phyloP scores from a whole-genome alignment of 2,113 vertebrate species.

The Brachyhypopomus gauderio region DNA sequence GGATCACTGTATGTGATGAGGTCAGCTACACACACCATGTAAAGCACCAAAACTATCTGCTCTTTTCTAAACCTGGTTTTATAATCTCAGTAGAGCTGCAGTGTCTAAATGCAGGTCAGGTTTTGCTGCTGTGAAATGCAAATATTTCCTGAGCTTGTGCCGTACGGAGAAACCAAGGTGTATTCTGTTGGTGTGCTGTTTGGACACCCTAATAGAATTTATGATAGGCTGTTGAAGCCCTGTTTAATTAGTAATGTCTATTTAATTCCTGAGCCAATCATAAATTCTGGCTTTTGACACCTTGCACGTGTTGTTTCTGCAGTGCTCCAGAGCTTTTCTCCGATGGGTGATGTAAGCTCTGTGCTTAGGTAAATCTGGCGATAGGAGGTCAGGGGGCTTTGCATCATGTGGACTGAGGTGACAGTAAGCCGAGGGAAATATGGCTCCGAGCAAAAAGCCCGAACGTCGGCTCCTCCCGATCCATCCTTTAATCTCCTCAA shows the following conservation, averaged over 20 bases:
- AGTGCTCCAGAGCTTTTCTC: not conserved
- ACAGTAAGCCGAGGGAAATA: constrained; percentile 44
- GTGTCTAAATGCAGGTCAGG: too few species aligned
- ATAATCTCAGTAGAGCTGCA: too few species aligned
- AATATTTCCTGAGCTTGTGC: too few species aligned
- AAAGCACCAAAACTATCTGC: too few species aligned
- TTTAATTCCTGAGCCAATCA: constrained; percentile 2
- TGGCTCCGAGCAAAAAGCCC: constrained; percentile 47
- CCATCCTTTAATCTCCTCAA: constrained; percentile 71
- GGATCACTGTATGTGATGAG: too few species aligned
- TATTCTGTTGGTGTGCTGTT: too few species aligned
- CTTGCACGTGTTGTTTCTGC: not conserved
- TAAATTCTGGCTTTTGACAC: not conserved
- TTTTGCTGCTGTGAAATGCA: too few species aligned
- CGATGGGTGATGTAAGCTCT: constrained; percentile 22
- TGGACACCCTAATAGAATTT: too few species aligned
- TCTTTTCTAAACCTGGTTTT: too few species aligned
- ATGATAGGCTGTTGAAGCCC: not conserved
- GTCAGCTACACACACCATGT: too few species aligned
- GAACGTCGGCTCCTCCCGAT: constrained; percentile 44
- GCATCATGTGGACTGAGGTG: constrained; percentile 41
- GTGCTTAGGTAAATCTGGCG: constrained; percentile 21
- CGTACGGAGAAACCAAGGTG: too few species aligned
- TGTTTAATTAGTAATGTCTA: not conserved
- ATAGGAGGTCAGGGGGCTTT: constrained; percentile 45